Evolutionary conservation across 2,888 invertebrate genomes (phyloP).

Genomic region (Dorcus hopei): DNA sequence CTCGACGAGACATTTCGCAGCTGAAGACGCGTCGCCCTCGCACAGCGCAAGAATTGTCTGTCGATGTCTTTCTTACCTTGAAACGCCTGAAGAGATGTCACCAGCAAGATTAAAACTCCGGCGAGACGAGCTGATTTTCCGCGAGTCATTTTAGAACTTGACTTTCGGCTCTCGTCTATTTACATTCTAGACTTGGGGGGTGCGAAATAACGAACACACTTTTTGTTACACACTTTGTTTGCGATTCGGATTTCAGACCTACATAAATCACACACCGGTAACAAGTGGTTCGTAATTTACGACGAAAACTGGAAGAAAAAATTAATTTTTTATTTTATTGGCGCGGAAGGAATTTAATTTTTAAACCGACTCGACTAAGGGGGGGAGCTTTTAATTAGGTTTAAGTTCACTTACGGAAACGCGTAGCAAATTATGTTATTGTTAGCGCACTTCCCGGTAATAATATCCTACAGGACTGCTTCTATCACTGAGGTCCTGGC

Average conservation of each 20-base stretch:
- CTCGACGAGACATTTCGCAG: too few relatives aligned
- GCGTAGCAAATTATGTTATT: not conserved
- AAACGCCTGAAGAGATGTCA: slow-evolving; percentile 23
- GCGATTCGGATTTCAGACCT: too few relatives aligned
- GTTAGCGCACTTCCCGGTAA: not conserved
- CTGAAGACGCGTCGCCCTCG: too few relatives aligned
- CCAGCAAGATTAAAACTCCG: slow-evolving; percentile 15
- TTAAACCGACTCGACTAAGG: too few relatives aligned
- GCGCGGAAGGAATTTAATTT: too few relatives aligned
- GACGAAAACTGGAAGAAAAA: too few relatives aligned
- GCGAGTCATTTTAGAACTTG: slow-evolving; percentile 6
- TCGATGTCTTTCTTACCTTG: slow-evolving; percentile 19
- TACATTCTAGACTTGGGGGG: too few relatives aligned
- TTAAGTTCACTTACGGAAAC: not conserved
- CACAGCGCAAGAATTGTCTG: not conserved
- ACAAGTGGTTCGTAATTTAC: too few relatives aligned
- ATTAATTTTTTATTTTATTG: too few relatives aligned
- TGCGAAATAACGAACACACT: too few relatives aligned
- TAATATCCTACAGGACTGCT: not conserved
- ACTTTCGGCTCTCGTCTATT: not conserved
- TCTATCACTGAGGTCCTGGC: slow-evolving; percentile 35
- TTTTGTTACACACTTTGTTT: too few relatives aligned
- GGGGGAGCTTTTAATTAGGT: not conserved
- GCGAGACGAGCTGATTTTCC: slow-evolving; percentile 11
- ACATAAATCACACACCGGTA: too few relatives aligned